phyloP scores from a whole-genome alignment of 2,888 invertebrate genomes.

The Abrostola tripartita region DNA sequence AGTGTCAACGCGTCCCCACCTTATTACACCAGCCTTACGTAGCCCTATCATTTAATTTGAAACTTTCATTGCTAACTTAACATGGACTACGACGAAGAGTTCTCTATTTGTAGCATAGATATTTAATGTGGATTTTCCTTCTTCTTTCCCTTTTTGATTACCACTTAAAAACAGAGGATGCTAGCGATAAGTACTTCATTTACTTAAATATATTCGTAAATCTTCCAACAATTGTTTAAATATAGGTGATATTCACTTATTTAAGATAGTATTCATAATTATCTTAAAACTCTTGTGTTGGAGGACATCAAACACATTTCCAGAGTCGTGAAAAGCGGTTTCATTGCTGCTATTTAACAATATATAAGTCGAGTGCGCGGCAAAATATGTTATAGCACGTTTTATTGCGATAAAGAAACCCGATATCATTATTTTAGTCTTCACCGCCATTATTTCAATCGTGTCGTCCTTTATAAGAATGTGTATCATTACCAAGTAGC shows the following conservation, averaged over 20 bases:
- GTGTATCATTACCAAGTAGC: slow-evolving; percentile 45
- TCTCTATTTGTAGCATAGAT: neutral
- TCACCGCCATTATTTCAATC: slow-evolving; percentile 37
- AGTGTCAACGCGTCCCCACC: slow-evolving; percentile 57
- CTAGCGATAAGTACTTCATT: too few species aligned
- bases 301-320: neutral
- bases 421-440: slow-evolving; percentile 45
- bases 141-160: too few species aligned
- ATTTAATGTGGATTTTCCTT: too few species aligned
- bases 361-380: slow-evolving; percentile 17
- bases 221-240: too few species aligned
- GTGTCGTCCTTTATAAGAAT: slow-evolving; percentile 43
- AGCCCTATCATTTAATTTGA: slow-evolving; percentile 60
- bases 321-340: slow-evolving; percentile 20
- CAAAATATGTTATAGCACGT: slow-evolving; percentile 22
- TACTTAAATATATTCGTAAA: too few species aligned
- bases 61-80: slow-evolving; percentile 36
- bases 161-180: too few species aligned
- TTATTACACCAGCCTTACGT: slow-evolving; percentile 50
- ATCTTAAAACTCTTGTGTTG: neutral
- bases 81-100: slow-evolving; percentile 16
- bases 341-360: slow-evolving; percentile 14
- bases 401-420: slow-evolving; percentile 45
- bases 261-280: neutral
- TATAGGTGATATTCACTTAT: neutral